Base-by-base conservation (phyloP, 2,113 vertebrate genomes). In the Apistogramma diplotaenia region DNA sequence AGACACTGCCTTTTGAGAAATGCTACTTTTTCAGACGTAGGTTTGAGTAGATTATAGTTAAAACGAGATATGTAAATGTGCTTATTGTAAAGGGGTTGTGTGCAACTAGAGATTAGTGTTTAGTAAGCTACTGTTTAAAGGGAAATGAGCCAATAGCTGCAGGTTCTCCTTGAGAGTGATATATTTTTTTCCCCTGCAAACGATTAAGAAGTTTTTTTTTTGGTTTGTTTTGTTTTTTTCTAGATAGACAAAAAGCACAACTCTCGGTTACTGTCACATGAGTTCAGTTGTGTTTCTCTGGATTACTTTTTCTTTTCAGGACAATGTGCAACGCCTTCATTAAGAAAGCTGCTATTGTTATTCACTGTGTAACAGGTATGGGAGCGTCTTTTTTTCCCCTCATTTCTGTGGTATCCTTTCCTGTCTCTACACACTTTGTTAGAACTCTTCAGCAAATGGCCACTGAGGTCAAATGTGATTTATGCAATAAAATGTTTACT, bases 401-500 rank as follows among this genome's bases (percentile, higher is more conserved):
- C 58, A 49, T 79, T 82, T 82, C 4, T 54, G 31, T 87, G 18
- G 3, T 57, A 37, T 37, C 25, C 25, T 57, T 53, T 67, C 74
- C 51, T 79, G 84, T 86, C 60, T 85, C 90, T 88, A 56, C 85
- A 92, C 78, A 65, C 16, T 87, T 61, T 83, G 82, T 79, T 57
- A 78, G 76, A 86, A 85, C 51, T 87, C 43, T 57, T 84, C 70
- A 78, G 92, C 95, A 91, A 94, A 91, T 94, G 95, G 29, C 90
- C 94, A 81, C 91, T n/a, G 84, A 81, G 84, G 93, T 95, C 95
- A 95, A 94, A 94, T 95, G 96, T 97, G 95, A 95, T 95, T 97
- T 98, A 98, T 99, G 98, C 98, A 99, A 99, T 99, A 98, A 97
- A 91, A 94, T 96, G 96, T 97, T 98, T 96, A 97, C 97, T 94